These are phyloP conservation scores for Bombus turneri DNA, from an alignment of 1,140 invertebrate species.

Conservation along the genomic window DNA sequence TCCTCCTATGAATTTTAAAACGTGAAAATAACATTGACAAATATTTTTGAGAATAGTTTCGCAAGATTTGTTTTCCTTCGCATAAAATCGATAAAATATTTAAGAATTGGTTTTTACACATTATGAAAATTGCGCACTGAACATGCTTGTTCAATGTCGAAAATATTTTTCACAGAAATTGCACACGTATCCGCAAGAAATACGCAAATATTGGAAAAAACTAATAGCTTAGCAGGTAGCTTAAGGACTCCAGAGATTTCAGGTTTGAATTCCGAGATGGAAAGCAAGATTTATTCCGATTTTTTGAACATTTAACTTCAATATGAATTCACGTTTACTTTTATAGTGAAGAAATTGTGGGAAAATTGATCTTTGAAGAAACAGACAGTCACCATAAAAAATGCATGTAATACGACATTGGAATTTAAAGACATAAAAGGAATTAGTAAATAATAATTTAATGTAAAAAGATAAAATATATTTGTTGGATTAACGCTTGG, in stretches of 20 bases:
- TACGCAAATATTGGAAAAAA: slow-evolving; percentile 11
- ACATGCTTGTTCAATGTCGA: not conserved
- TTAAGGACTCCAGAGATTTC: not conserved
- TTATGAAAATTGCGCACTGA: not conserved
- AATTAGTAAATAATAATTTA: not conserved
- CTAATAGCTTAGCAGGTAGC: not conserved
- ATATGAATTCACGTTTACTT: not conserved
- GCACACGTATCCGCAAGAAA: not conserved
- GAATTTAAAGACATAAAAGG: not conserved
- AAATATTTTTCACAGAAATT: not conserved
- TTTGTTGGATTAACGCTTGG: too few relatives aligned
- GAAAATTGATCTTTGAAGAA: not conserved
- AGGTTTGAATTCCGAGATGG: not conserved
- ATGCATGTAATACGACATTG: not conserved
- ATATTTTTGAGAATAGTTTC: too few relatives aligned
- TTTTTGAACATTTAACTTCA: not conserved
- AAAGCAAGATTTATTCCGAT: not conserved
- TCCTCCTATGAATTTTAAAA: not conserved
- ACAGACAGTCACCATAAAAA: too few relatives aligned
- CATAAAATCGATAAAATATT: too few relatives aligned
- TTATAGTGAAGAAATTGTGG: not conserved
- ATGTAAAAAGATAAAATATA: too few relatives aligned
- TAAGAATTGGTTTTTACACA: not conserved
- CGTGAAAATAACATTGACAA: not conserved
- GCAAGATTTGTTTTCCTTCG: not conserved